Evolutionary conservation across 2,888 invertebrate genomes (phyloP).

Genomic region (Protophormia terraenovae): DNA sequence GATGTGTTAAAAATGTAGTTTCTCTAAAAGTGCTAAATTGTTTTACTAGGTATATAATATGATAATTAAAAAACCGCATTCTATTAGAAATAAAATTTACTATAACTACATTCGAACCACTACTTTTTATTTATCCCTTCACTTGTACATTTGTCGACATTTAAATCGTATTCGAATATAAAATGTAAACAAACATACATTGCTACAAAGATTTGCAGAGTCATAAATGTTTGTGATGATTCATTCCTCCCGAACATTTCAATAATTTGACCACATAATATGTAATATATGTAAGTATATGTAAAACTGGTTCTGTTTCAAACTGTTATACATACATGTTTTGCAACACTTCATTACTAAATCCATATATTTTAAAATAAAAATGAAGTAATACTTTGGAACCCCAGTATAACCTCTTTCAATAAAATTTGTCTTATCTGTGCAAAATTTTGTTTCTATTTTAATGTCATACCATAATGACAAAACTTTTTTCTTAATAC

Average conservation of each 20-base stretch:
- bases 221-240: too few relatives aligned
- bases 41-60: not conserved
- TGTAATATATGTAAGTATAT: too few relatives aligned
- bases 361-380: not conserved
- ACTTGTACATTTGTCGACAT: not conserved
- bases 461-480: constrained; percentile 30
- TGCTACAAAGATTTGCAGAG: too few relatives aligned
- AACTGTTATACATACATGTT: too few relatives aligned
- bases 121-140: too few relatives aligned
- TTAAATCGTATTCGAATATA: not conserved
- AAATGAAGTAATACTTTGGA: not conserved
- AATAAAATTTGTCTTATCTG: constrained; percentile 26
- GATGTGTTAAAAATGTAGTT: too few relatives aligned
- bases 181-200: not conserved
- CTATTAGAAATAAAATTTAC: not conserved
- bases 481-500: constrained; percentile 2
- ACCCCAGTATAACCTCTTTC: not conserved
- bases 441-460: constrained; percentile 2
- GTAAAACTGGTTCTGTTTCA: too few relatives aligned
- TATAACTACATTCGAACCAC: too few relatives aligned
- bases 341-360: too few relatives aligned
- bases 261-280: too few relatives aligned
- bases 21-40: too few relatives aligned
- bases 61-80: constrained; percentile 42
- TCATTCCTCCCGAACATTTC: too few relatives aligned